A percentile compares a stretch with the other conserved stretches of the same genome.
Conservation (phyloP, 2,113 vertebrate species). For the Pholis gunnellus region DNA sequence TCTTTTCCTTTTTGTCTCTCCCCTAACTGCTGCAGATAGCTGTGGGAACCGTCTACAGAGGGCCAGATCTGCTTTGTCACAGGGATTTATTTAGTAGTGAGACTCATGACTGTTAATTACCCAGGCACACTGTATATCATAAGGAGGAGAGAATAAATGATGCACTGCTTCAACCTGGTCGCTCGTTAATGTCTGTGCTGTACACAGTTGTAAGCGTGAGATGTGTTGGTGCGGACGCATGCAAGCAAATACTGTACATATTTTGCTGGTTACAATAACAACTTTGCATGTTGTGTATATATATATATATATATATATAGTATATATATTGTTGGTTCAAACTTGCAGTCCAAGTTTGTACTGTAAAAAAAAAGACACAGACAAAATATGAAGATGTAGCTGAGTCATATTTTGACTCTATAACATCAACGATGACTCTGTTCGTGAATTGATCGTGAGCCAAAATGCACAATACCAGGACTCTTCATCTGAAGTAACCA, state of each 20-base stretch:
- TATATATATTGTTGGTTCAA: background rate
- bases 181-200: conserved; percentile 6
- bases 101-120: conserved; percentile 68
- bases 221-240: background rate
- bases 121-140: conserved; percentile 40
- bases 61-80: conserved; percentile 71
- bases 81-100: conserved; percentile 59
- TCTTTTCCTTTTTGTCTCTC: conserved; percentile 66
- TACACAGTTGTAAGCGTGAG: background rate
- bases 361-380: background rate
- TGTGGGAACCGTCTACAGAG: conserved; percentile 71
- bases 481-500: background rate
- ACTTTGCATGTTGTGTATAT: background rate
- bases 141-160: background rate
- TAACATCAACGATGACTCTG: background rate
- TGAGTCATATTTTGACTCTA: background rate
- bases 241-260: background rate
- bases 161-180: background rate
- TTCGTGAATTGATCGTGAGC: background rate
- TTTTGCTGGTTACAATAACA: background rate
- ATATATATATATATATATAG: background rate
- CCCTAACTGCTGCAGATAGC: conserved; percentile 53
- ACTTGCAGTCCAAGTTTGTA: background rate
- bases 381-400: background rate
- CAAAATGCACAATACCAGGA: background rate